Conservation (phyloP, 1,140 invertebrate genomes). For the Lucilia sericata region DNA sequence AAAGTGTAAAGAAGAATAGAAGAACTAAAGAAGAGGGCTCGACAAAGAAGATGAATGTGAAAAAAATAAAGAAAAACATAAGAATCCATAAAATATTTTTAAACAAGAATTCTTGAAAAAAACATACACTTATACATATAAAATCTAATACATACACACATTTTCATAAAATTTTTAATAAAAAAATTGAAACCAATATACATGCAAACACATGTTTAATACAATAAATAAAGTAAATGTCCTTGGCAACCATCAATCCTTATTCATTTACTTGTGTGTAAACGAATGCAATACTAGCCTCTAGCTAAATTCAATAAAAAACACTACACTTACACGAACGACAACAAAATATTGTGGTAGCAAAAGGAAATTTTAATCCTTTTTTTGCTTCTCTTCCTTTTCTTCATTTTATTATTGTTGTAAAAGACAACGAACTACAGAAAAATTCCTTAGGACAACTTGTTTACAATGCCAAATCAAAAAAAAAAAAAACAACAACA, state of each 20-base stretch:
- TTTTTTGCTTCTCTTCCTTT: neutral
- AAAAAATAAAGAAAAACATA: neutral
- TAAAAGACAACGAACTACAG: slow-evolving; percentile 5
- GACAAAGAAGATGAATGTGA: neutral
- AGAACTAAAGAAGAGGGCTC: neutral
- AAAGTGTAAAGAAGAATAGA: neutral
- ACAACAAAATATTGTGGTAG: slow-evolving; percentile 4
- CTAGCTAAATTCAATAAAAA: neutral
- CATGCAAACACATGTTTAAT: neutral
- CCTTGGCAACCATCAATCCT: slow-evolving; percentile 28
- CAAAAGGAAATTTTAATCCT: neutral
- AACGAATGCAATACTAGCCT: neutral
- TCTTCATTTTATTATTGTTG: neutral
- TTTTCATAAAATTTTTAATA: neutral
- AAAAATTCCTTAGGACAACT: neutral
- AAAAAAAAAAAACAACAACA: neutral
- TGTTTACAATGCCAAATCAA: neutral
- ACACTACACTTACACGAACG: neutral
- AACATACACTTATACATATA: neutral
- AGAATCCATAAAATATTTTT: neutral
- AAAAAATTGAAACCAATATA: neutral
- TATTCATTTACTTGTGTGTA: neutral
- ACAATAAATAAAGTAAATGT: neutral
- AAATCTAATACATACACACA: neutral
- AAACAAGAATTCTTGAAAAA: neutral